Conservation (phyloP, 2,888 invertebrate genomes). For the Camponotus fellah region DNA sequence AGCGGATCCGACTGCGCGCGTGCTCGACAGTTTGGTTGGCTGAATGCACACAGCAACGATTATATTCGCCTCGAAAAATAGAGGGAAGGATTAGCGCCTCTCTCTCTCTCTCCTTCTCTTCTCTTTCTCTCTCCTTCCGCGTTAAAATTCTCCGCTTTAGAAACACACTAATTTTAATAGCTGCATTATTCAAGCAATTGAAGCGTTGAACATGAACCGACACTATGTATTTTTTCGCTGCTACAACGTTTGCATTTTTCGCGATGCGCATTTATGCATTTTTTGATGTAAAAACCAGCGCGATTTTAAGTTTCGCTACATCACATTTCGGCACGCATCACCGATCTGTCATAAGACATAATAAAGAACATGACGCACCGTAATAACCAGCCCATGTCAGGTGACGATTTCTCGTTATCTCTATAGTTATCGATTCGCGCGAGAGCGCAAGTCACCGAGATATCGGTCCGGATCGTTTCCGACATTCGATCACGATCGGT, state of each 20-base stretch:
- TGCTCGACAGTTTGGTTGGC: constrained; percentile 19
- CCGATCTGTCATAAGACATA: not conserved
- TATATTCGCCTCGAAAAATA: constrained; percentile 42
- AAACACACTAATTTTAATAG: constrained; percentile 41
- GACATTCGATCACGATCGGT: constrained; percentile 11
- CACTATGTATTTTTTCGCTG: not conserved
- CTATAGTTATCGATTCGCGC: not conserved
- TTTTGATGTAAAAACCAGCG: not conserved
- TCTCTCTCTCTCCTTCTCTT: not conserved
- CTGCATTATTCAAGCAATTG: constrained; percentile 41
- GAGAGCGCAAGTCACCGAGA: constrained; percentile 7
- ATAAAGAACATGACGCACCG: not conserved
- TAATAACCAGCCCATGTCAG: not conserved
- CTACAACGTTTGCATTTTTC: not conserved
- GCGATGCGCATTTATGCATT: not conserved
- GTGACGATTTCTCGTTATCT: constrained; percentile 19
- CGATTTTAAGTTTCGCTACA: not conserved
- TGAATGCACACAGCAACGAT: constrained; percentile 38
- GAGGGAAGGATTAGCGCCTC: constrained; percentile 36
- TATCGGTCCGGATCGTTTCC: constrained; percentile 39
- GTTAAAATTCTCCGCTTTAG: constrained; percentile 29
- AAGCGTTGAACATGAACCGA: not conserved
- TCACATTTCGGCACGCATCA: not conserved
- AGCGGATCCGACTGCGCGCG: constrained; percentile 20
- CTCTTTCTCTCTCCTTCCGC: not conserved